Conservation (phyloP, 2,797 vertebrate species). For the Petrocephalus schoutedeni region DNA sequence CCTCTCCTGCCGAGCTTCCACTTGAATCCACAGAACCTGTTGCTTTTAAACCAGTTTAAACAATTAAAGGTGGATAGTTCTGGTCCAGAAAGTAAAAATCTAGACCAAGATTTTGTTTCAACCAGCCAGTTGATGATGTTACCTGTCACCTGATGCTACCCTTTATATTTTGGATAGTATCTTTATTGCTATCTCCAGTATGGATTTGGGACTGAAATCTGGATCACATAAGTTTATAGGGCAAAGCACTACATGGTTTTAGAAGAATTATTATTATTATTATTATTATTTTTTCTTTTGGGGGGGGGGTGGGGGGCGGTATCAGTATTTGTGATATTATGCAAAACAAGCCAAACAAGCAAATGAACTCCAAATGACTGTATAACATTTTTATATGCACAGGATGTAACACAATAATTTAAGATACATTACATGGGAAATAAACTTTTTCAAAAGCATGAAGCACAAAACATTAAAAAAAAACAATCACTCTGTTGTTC, state of each 20-base stretch:
- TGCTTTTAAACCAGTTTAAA: background rate
- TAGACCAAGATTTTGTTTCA: background rate
- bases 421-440: background rate
- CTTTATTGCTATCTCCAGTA: constrained; percentile 19
- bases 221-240: background rate
- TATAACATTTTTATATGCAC: background rate
- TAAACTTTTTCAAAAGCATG: background rate
- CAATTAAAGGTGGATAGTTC: background rate
- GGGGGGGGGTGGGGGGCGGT: background rate
- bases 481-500: background rate
- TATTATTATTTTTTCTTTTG: no score
- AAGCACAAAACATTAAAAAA: background rate
- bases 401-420: background rate
- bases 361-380: background rate
- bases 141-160: background rate
- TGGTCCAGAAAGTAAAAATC: background rate
- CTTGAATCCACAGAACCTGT: background rate
- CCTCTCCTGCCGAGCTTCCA: background rate
- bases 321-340: background rate
- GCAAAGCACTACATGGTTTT: background rate
- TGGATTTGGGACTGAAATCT: background rate
- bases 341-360: background rate
- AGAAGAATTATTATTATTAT: background rate
- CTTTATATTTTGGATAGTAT: background rate
- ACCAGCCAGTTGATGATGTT: background rate